Evolutionary conservation across 2,113 vertebrate species (phyloP), one percentile per base, ranked within the genome.

Genomic region (Lophius piscatorius): DNA sequence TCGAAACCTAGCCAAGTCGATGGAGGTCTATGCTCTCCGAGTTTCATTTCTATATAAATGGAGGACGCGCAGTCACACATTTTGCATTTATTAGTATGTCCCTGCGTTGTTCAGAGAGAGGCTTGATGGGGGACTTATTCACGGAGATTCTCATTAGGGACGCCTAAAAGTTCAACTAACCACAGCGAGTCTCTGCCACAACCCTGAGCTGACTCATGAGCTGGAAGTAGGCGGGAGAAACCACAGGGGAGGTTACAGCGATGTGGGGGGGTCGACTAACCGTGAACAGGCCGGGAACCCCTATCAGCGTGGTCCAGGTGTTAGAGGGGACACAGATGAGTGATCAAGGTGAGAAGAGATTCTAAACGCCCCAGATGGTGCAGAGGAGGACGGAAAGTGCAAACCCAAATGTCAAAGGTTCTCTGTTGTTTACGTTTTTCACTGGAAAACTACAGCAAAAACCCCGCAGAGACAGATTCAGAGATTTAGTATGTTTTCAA

Each of bases 31-130:
- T 31, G 29, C 9, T 9, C 6, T 7, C 3, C 29, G 11, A 17
- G 79, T 88, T 84, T 86, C 72, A 70, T 47, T 84, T 84, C 62
- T 84, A 44, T 47, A 63, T 24, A 81, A 75, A 49, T 29, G 38
- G 54, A 9, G 67, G 42, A 45, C 11, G 21, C 18, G 12, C 3
- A 7, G 18, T 20, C 22, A 6, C 2, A 24, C 14, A 33, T 40
- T 47, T 52, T 8, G 49, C 40, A 38, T 68, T 11, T 40, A 26
- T 59, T 21, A 11, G 13, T 49, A 35, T 24, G 17, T 52, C 48
- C 34, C 21, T 51, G 0, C 39, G 59, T 44, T 61, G 59, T 63
- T 46, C 20, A 4, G 9, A 40, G 22, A 58, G 58, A 67, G 21
- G 26, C 35, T 35, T 35, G 16, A 29, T n/a, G 41, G 60, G 63